Evolutionary conservation across 2,888 invertebrate genomes (phyloP).

Genomic region (Diplazon laetatorius): DNA sequence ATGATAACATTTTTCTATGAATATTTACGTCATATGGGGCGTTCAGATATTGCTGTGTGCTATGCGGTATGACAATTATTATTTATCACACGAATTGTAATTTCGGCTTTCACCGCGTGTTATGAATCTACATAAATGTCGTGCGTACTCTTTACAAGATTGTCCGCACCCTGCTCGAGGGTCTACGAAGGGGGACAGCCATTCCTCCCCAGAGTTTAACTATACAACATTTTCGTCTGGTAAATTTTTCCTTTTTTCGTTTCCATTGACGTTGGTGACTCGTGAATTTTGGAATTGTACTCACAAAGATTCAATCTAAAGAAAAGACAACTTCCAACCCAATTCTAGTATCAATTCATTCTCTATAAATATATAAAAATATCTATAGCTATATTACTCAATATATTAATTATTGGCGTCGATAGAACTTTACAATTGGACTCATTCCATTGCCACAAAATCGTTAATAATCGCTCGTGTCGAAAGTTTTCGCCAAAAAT

Average conservation of each 20-base stretch:
- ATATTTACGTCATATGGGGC: too few relatives aligned
- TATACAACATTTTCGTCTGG: slow-evolving; percentile 51
- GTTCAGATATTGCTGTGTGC: too few relatives aligned
- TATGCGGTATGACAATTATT: too few relatives aligned
- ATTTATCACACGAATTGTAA: slow-evolving; percentile 23
- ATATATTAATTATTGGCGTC: too few relatives aligned
- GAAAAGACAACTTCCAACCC: not conserved
- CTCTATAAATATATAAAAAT: too few relatives aligned
- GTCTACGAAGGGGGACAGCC: slow-evolving; percentile 43
- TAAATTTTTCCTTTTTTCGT: not conserved
- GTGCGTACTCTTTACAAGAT: slow-evolving; percentile 53
- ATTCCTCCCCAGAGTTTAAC: slow-evolving; percentile 63
- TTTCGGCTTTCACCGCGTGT: slow-evolving; percentile 17
- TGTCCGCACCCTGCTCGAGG: slow-evolving; percentile 24
- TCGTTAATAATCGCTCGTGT: slow-evolving; percentile 8
- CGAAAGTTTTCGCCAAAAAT: not conserved
- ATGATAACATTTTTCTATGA: too few relatives aligned
- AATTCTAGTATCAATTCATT: not conserved
- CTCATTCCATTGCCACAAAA: not conserved
- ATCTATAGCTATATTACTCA: too few relatives aligned
- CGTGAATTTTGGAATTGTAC: not conserved
- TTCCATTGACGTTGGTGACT: not conserved
- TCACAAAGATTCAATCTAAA: not conserved
- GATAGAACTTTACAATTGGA: too few relatives aligned
- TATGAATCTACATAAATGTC: slow-evolving; percentile 19